Base-by-base conservation (phyloP, 2,797 vertebrate species). In the Octomys mimax region DNA sequence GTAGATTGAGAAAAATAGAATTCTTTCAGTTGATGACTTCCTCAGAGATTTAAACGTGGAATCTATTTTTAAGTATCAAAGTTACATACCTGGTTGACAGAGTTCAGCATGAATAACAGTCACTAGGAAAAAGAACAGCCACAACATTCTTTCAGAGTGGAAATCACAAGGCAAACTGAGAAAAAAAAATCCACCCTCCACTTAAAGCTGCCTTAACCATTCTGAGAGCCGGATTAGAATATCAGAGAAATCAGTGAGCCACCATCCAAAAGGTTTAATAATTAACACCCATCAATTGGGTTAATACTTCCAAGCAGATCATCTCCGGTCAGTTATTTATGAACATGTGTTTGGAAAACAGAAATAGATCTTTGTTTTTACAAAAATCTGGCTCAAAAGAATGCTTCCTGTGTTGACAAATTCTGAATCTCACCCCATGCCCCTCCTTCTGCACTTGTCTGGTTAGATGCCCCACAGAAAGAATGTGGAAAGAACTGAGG, bases 71-170 rank as follows among this genome's bases (percentile, higher is more conserved):
- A 84, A 89, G 57, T 95, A 95, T 95, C 94, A 86, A 39, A 24
- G 93, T 90, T 88, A 97, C 98, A 97, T 98, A 99, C 99, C 99
- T 98, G 98, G 98, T 54, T n/a, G 77, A 96, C 99, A 99, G 87
- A 98, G 97, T 77, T 98, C 97, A 66, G 98, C 46, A 61, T 96
- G 66, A 62, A 98, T 97, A 96, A 98, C 86, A 57, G 98, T 83
- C 19, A 97, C 95, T 95, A 99, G 91, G 94, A 97, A 98, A 33
- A 99, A 95, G 90, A 98, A 95, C 73, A 99, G 85, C 64, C 99
- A 93, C 92, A 99, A 96, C 99, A 99, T 99, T 97, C 98, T 94
- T 96, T 91, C 95, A 82, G 95, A 57, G 39, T 95, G 84, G 73
- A 96, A 97, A 98, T 95, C 93, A 88, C 96, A 93, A 96, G 93